Evolutionary conservation across 2,797 vertebrate genomes (phyloP).

Genomic region (Podarcis lilfordi): DNA sequence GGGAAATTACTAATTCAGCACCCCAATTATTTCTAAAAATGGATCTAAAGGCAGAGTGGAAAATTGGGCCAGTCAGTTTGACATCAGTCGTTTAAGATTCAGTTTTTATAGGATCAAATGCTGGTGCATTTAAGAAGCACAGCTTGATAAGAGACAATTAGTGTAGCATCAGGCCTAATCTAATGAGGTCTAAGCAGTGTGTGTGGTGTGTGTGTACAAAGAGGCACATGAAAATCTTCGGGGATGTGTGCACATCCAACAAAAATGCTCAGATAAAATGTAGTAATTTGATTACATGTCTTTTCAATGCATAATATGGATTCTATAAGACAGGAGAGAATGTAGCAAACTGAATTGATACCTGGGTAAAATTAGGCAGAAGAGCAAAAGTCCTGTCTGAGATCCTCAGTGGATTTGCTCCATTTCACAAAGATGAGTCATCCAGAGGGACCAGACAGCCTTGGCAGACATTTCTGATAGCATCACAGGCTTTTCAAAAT

Average conservation of each 20-base stretch:
- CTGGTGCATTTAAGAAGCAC: constrained; percentile 67
- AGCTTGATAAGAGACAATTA: constrained; percentile 70
- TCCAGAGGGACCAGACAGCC: constrained; percentile 14
- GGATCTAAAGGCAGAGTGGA: constrained; percentile 69
- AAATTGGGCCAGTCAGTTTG: constrained; percentile 73
- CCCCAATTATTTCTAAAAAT: constrained; percentile 70
- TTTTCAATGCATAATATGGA: constrained; percentile 49
- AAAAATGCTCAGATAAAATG: constrained; percentile 24
- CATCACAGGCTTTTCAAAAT: constrained; percentile 37
- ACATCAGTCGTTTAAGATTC: constrained; percentile 67
- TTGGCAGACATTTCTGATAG: neutral
- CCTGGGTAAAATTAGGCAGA: constrained; percentile 42
- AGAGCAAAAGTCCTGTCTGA: constrained; percentile 44
- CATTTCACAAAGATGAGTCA: constrained; percentile 41
- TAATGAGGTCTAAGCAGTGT: constrained; percentile 61
- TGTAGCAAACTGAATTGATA: constrained; percentile 32
- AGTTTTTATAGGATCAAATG: constrained; percentile 74
- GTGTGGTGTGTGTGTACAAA: constrained; percentile 29
- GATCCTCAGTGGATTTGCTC: constrained; percentile 27
- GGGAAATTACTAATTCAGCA: constrained; percentile 64
- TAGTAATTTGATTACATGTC: constrained; percentile 40
- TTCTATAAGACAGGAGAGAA: constrained; percentile 32
- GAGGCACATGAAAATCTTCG: constrained; percentile 19
- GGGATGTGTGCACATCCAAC: constrained; percentile 29
- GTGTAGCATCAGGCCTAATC: constrained; percentile 51